phyloP scores from a whole-genome alignment of 2,113 vertebrate genomes.

The Hypocryptadius cinnamomeus region DNA sequence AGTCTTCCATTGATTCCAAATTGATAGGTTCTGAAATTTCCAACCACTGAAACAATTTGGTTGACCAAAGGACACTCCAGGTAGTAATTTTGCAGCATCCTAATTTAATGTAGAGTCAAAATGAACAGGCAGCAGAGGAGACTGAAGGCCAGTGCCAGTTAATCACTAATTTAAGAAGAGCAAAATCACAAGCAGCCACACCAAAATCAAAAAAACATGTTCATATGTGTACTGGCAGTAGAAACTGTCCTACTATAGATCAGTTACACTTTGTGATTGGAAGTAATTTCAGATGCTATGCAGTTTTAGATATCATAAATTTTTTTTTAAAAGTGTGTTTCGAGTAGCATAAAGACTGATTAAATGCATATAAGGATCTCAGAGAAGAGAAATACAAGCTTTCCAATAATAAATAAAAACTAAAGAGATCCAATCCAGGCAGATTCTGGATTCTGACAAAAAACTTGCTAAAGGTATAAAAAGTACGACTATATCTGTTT shows the following conservation, averaged over 20 bases:
- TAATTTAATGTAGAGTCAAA: not conserved
- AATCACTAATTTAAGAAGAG: not conserved
- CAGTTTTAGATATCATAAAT: not conserved
- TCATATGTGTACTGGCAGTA: not conserved
- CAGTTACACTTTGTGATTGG: not conserved
- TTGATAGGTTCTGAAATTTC: not conserved
- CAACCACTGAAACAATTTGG: not conserved
- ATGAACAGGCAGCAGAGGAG: not conserved
- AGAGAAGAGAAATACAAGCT: not conserved
- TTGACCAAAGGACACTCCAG: not conserved
- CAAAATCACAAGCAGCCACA: not conserved
- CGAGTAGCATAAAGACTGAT: not conserved
- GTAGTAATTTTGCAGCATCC: not conserved
- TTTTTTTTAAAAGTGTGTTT: not conserved
- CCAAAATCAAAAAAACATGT: not conserved
- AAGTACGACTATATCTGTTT: not conserved
- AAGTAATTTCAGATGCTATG: not conserved
- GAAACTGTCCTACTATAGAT: not conserved
- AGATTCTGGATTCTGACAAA: not conserved
- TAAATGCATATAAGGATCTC: not conserved
- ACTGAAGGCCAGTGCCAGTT: not conserved
- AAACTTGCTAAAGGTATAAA: not conserved
- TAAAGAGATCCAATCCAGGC: not conserved
- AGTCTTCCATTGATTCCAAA: not conserved
- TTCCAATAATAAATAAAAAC: not conserved